Evolutionary conservation across 2,888 invertebrate genomes (phyloP), one percentile per base, ranked within the genome.

Genomic region (Caenorhabditis imperialis): DNA sequence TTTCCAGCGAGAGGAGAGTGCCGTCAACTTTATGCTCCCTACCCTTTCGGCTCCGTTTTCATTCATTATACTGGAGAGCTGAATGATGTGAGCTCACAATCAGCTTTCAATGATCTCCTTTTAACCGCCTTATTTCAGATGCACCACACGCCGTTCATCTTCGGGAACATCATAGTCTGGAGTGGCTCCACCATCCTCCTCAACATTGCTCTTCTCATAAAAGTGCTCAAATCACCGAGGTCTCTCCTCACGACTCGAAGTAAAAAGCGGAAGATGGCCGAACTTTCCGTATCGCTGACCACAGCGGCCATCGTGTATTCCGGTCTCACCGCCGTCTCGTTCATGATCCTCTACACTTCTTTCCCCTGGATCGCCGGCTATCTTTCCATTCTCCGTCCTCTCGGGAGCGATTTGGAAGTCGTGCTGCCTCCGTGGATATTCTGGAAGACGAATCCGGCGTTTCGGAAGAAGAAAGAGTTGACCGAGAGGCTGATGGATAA

Each of bases 11-110:
- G 48, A 4, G 65, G 65, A 23, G 37, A 27, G n/a, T 57, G 55
- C n/a, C 48, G 57, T n/a, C 65, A 65, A 44, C 23, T 65, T 6
- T 47, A 48, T 14, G 33, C 33, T 10, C 65, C 65, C 0, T 65
- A 65, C 42, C 57, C 55, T 8, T 65, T 42, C 44, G 65, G 65
- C 18, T 55, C 65, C 6, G 57, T 65, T 14, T 65, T 55, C 33
- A 37, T 65, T 25, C 50, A 57, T 23, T 65, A 65, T 44, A 8
- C 8, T 18, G 57, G 55, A 2, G 33, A 40, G 8, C 38, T 55
- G 0, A 48, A 40, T 42, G 48, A 45, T 18, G 63, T 63, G 16
- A 63, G 63, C 30, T 30, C 10, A 30, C 30, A 30, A 30, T 30
- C 6, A 30, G 6, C 10, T 30, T 30, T 30, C 30, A 30, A 30